phyloP scores from a whole-genome alignment of 2,888 invertebrate genomes.

The Chesias legatella region DNA sequence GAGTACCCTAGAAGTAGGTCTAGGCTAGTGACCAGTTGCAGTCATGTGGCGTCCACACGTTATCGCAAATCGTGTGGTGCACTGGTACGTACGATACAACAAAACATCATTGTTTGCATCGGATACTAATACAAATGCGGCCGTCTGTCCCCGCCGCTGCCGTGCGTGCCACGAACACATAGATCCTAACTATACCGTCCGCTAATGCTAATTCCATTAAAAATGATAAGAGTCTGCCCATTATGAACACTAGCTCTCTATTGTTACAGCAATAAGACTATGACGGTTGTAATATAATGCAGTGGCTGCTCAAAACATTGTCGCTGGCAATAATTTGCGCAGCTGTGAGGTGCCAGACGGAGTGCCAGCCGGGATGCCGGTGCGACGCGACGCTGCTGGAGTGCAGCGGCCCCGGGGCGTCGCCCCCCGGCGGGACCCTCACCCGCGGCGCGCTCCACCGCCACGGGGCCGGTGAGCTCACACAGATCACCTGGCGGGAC shows the following conservation, averaged over 20 bases:
- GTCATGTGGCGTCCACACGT: constrained; percentile 17
- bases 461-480: constrained; percentile 57
- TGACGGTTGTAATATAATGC: constrained; percentile 78
- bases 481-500: constrained; percentile 78
- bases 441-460: constrained; percentile 37
- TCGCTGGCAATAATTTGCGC: constrained; percentile 73
- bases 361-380: constrained; percentile 52
- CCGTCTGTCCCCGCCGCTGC: too few species aligned
- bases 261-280: constrained; percentile 77
- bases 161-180: constrained; percentile 13
- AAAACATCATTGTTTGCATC: constrained; percentile 9
- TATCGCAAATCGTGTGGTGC: constrained; percentile 13
- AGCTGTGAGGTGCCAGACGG: constrained; percentile 52
- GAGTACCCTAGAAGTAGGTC: constrained; percentile 42
- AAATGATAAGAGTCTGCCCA: constrained; percentile 5
- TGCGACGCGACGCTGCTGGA: constrained; percentile 56
- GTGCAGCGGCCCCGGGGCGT: constrained; percentile 45
- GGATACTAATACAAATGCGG: too few species aligned
- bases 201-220: constrained; percentile 8
- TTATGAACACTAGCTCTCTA: constrained; percentile 36
- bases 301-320: constrained; percentile 77
- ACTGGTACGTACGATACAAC: not conserved
- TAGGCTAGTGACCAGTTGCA: constrained; percentile 35
- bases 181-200: constrained; percentile 6
- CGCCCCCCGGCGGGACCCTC: constrained; percentile 44